Conservation (phyloP, 1,140 invertebrate genomes). For the Hylyphantes graminicola region DNA sequence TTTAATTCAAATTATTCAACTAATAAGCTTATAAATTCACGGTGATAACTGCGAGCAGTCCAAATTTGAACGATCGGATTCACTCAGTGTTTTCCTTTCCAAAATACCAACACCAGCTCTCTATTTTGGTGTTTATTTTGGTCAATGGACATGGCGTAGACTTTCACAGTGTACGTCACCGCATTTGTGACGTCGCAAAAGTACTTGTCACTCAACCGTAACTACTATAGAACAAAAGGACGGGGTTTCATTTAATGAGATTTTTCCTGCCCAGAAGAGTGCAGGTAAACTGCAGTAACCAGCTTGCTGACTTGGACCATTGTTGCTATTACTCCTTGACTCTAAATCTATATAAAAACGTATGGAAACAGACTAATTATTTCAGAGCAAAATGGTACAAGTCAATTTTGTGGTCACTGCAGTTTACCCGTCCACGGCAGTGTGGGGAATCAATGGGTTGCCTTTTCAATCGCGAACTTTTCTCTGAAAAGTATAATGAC, state of each 20-base stretch:
- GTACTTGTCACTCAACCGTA: constrained; percentile 38
- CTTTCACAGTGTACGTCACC: constrained; percentile 16
- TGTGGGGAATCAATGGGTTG: too few relatives aligned
- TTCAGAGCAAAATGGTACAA: not conserved
- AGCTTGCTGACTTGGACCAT: too few relatives aligned
- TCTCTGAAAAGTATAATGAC: too few relatives aligned
- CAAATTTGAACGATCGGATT: not conserved
- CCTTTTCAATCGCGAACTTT: too few relatives aligned
- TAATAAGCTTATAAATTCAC: not conserved
- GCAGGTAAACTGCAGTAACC: constrained; percentile 20
- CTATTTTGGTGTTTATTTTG: not conserved
- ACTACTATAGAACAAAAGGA: constrained; percentile 20
- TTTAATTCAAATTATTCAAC: too few relatives aligned
- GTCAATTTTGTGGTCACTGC: not conserved
- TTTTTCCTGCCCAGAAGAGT: not conserved
- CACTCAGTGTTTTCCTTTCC: not conserved
- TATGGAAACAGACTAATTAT: constrained; percentile 31
- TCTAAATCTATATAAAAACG: not conserved
- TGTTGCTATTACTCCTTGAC: not conserved
- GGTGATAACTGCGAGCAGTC: not conserved
- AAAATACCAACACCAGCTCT: not conserved
- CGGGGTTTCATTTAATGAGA: constrained; percentile 37
- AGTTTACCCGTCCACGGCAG: too few relatives aligned
- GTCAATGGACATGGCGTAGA: not conserved
- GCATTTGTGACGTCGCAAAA: constrained; percentile 11